These are phyloP conservation scores for Perognathus longimembris DNA, from an alignment of 2,113 vertebrate species.

Conservation along the genomic window DNA sequence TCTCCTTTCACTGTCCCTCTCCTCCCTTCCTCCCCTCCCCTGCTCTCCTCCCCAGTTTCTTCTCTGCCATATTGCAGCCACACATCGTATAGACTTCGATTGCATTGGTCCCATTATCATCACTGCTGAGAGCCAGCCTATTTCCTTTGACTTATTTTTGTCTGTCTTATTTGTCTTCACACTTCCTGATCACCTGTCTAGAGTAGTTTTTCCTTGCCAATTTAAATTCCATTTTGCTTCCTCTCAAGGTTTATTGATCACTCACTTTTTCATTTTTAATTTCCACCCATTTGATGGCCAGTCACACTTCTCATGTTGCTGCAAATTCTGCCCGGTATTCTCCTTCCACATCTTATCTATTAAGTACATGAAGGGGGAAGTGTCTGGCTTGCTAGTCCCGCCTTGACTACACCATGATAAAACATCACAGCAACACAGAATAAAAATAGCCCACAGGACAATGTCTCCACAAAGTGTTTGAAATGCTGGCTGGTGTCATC, in stretches of 20 bases:
- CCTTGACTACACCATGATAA: background rate
- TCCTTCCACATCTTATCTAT: background rate
- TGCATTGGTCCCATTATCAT: background rate
- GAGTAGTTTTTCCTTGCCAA: background rate
- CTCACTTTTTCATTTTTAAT: constrained; percentile 41
- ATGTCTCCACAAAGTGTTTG: background rate
- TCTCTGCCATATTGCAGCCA: background rate
- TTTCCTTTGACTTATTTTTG: background rate
- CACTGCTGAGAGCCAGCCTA: background rate
- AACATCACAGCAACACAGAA: background rate
- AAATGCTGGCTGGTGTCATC: background rate
- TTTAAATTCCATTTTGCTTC: constrained; percentile 35
- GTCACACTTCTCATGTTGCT: background rate
- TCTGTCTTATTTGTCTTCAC: background rate
- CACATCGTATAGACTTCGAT: background rate
- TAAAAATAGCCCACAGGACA: fast-evolving
- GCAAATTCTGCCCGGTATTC: background rate
- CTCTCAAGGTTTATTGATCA: background rate
- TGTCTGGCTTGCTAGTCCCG: background rate
- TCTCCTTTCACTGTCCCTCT: no score
- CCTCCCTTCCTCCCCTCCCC: no score
- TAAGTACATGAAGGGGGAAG: background rate
- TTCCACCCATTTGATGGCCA: background rate
- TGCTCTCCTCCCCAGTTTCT: background rate
- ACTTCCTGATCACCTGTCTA: background rate